Evolutionary conservation across 2,113 vertebrate species (phyloP), one percentile per base, ranked within the genome.

Genomic region (Connochaetes taurinus): DNA sequence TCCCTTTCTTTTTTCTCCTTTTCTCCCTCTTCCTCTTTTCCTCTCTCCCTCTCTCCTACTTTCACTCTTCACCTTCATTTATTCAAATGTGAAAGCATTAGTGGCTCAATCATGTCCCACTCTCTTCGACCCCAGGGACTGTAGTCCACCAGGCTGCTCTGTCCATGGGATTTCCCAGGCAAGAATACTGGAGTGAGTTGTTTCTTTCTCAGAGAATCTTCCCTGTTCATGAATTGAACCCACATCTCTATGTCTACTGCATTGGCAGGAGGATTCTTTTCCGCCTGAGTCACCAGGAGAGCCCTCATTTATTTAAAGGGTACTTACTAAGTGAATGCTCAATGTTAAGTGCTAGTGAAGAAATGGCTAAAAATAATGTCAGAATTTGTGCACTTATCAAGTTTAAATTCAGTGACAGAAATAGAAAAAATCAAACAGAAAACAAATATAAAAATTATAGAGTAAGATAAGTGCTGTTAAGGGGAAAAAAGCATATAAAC

Each of bases 261-360:
- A 36, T 36, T 67, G 64, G 16, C n/a, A 5, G 17, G 64, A 67
- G 17, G 17, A 71, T 71, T 71, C n/a, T 36, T 71, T 71, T 36
- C n/a, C 0, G 0, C n/a, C 4, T 36, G 64, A 67, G 64, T 71
- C n/a, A 36, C 33, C 16, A 36, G 17, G n/a, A n/a, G 36, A 71
- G 64, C 17, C 17, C 4, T 71, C n/a, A 71, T 36, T 36, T 71
- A 67, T 21, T 67, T 17, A 67, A 94, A 86, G 13, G 57, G 27
- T 11, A 58, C 45, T 82, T 80, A 71, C 31, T 33, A 76, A 31
- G 2, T 27, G 14, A 64, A 33, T 43, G 13, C 11, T 74, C 12
- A 71, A 9, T 87, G 27, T 16, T n/a, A 45, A 71, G 14, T 6
- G 17, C 13, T 84, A 58, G 36, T 23, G 16, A 52, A 80, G 29